Conservation (phyloP, 2,797 vertebrate species). For the Pachyuromys duprasi region DNA sequence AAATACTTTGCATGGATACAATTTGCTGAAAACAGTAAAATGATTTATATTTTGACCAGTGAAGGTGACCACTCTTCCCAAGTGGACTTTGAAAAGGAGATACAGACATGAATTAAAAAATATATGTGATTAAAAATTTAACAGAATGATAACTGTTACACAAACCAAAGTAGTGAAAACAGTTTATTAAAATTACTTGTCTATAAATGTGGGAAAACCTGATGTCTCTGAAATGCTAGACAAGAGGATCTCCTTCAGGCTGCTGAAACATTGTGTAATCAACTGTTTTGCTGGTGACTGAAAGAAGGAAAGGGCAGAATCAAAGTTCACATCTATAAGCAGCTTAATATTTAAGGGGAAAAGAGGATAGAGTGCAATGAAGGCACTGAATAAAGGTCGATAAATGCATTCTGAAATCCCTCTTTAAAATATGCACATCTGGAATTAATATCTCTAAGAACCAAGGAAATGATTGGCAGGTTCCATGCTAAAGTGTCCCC, state of each 20-base stretch:
- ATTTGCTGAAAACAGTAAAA: not conserved
- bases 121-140: not conserved
- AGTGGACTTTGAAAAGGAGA: not conserved
- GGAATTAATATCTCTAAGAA: not conserved
- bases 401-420: not conserved
- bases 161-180: not conserved
- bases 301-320: not conserved
- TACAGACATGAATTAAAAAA: not conserved
- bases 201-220: not conserved
- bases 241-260: not conserved
- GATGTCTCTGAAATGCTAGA: not conserved
- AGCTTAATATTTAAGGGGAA: not conserved
- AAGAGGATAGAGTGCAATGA: not conserved
- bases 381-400: not conserved
- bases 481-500: not conserved
- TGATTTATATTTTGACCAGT: not conserved
- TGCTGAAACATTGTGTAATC: not conserved
- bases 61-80: not conserved
- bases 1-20: constrained; percentile 3
- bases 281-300: not conserved
- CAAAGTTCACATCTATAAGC: not conserved
- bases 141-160: not conserved
- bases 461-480: not conserved
- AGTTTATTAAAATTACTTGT: not conserved
- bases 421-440: not conserved